Evolutionary conservation across 2,888 invertebrate genomes (phyloP).

Genomic region (Eupithecia centaureata): DNA sequence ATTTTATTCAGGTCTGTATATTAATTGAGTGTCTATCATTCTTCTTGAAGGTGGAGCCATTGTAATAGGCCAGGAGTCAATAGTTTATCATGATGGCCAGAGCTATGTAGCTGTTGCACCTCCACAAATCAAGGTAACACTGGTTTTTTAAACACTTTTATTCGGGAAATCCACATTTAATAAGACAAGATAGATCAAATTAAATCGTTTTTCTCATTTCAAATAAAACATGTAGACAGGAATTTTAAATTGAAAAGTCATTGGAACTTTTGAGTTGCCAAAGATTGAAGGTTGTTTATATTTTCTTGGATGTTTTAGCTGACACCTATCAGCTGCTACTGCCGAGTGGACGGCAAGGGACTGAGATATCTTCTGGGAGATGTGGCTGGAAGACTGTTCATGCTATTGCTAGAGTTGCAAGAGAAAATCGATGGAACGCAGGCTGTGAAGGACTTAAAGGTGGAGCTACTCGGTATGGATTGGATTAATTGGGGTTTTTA

Average conservation of each 20-base stretch:
- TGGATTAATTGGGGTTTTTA: not conserved
- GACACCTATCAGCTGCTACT: slow-evolving; percentile 97
- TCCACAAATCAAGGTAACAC: slow-evolving; percentile 92
- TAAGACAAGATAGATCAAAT: too few species aligned
- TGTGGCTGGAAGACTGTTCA: slow-evolving; percentile 96
- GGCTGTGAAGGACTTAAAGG: slow-evolving; percentile 95
- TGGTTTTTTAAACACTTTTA: not conserved
- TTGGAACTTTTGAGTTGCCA: too few species aligned
- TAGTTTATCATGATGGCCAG: slow-evolving; percentile 97
- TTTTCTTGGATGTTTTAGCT: slow-evolving; percentile 81
- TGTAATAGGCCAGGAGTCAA: slow-evolving; percentile 98
- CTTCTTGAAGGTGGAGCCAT: slow-evolving; percentile 90
- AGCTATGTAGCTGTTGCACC: slow-evolving; percentile 96
- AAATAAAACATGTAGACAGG: too few species aligned
- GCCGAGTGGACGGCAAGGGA: slow-evolving; percentile 95
- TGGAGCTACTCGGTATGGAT: slow-evolving; percentile 91
- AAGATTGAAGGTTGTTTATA: too few species aligned
- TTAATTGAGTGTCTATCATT: not conserved
- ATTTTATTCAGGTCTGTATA: not conserved
- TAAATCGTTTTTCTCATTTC: too few species aligned
- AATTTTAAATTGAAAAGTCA: too few species aligned
- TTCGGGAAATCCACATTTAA: too few species aligned
- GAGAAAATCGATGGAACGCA: slow-evolving; percentile 90
- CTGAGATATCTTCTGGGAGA: slow-evolving; percentile 96
- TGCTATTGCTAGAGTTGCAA: slow-evolving; percentile 95